Percentiles rank a stretch among this genome's conserved stretches.
Evolutionary conservation across 2,113 vertebrate genomes (phyloP).

Genomic region (Columbina picui): DNA sequence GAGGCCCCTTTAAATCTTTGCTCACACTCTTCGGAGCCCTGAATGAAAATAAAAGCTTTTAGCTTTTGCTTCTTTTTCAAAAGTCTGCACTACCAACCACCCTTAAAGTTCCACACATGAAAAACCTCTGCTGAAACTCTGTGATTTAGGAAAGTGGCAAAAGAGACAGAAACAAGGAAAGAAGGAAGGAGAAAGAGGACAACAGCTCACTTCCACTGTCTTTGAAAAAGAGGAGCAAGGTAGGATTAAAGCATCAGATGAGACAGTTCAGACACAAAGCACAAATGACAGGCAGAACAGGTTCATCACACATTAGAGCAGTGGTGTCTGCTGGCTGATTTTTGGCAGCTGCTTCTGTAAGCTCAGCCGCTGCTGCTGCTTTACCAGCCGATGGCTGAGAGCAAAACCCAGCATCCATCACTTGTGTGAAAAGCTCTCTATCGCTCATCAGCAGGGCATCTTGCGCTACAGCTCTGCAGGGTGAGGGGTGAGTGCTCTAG

Average conservation of each 20-base stretch:
- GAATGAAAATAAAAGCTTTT: neutral
- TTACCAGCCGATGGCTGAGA: neutral
- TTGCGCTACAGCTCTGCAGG: neutral
- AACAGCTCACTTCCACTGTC: neutral
- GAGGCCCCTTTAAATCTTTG: neutral
- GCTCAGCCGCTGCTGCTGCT: neutral
- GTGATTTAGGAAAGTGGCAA: neutral
- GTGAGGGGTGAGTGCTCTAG: neutral
- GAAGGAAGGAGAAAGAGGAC: neutral
- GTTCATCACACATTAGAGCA: neutral
- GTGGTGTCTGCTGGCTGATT: neutral
- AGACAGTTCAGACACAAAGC: neutral
- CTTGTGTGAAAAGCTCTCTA: rapidly evolving
- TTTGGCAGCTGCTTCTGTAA: neutral
- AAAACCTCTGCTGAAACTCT: neutral
- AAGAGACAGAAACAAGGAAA: neutral
- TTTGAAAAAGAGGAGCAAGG: neutral
- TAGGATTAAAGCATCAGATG: slow-evolving; percentile 1
- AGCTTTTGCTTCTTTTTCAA: neutral
- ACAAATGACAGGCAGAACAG: neutral
- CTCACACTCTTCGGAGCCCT: neutral
- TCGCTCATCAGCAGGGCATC: neutral
- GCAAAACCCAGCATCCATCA: neutral
- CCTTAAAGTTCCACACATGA: neutral
- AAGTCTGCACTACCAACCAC: neutral